Conservation (phyloP, 2,888 invertebrate species). For the Protophormia terraenovae region DNA sequence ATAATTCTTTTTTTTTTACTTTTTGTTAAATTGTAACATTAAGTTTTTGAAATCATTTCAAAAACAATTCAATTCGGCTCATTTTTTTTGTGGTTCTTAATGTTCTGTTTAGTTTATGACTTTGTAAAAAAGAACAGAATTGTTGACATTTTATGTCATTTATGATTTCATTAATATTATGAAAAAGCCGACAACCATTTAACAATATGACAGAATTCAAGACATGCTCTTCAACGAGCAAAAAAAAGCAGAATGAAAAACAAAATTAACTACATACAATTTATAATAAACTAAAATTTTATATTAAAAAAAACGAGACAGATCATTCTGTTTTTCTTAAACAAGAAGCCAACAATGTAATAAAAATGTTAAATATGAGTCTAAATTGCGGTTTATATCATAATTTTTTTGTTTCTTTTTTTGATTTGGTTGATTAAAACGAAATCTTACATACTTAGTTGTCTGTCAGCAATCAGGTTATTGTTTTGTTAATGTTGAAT, state of each 20-base stretch:
- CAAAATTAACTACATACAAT: slow-evolving; percentile 11
- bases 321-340: slow-evolving; percentile 42
- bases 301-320: slow-evolving; percentile 37
- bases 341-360: slow-evolving; percentile 61
- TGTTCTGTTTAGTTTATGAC: slow-evolving; percentile 44
- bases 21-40: slow-evolving; percentile 15
- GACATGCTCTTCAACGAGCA: slow-evolving; percentile 48
- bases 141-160: slow-evolving; percentile 67
- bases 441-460: slow-evolving; percentile 5
- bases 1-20: background rate
- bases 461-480: slow-evolving; percentile 26
- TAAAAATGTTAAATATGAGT: slow-evolving; percentile 65
- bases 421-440: slow-evolving; percentile 35
- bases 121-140: slow-evolving; percentile 39
- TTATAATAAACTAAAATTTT: slow-evolving; percentile 48
- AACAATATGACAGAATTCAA: slow-evolving; percentile 64
- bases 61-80: background rate
- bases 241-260: background rate
- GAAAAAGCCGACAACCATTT: slow-evolving; percentile 66
- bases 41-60: slow-evolving; percentile 1
- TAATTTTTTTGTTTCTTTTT: slow-evolving; percentile 22
- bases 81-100: slow-evolving; percentile 15
- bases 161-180: slow-evolving; percentile 67
- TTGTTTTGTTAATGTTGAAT: slow-evolving; percentile 31
- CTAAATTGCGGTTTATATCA: slow-evolving; percentile 64